phyloP scores from a whole-genome alignment of 2,888 invertebrate genomes.

The Cheilosia scutellata region DNA sequence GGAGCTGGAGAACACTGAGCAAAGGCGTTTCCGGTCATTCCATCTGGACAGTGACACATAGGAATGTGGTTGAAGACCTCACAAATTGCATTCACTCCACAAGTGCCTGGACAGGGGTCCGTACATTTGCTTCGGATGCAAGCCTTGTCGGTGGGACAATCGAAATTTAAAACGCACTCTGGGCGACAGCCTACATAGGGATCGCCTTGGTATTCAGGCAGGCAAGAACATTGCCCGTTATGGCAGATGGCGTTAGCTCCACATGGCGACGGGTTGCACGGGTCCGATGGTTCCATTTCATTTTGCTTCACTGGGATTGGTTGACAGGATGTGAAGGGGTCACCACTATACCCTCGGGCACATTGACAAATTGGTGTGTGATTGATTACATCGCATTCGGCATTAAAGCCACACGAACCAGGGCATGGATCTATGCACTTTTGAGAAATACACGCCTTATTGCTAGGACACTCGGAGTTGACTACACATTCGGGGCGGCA shows the following conservation, averaged over 20 bases:
- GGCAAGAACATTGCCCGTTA: constrained; percentile 89
- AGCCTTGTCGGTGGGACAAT: constrained; percentile 88
- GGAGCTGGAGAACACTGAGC: constrained; percentile 86
- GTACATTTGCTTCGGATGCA: constrained; percentile 89
- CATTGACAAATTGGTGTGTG: constrained; percentile 89
- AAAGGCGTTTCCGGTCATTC: constrained; percentile 89
- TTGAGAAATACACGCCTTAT: constrained; percentile 89
- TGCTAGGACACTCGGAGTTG: constrained; percentile 89
- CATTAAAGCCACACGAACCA: constrained; percentile 88
- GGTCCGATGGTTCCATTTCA: constrained; percentile 85
- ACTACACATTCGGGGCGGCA: constrained; percentile 90
- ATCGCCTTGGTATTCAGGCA: constrained; percentile 87
- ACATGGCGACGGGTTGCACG: constrained; percentile 90
- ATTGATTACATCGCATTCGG: constrained; percentile 87
- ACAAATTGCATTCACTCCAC: constrained; percentile 89
- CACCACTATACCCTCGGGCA: constrained; percentile 85
- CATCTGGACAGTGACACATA: constrained; percentile 89
- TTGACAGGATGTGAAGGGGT: constrained; percentile 89
- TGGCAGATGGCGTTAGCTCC: constrained; percentile 88
- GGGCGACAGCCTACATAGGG: constrained; percentile 89
- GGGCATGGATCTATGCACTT: constrained; percentile 90
- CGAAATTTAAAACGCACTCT: constrained; percentile 88
- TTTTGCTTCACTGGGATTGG: constrained; percentile 80
- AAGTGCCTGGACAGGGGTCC: constrained; percentile 89
- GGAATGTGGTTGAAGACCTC: constrained; percentile 90